Evolutionary conservation across 2,113 vertebrate genomes (phyloP), one percentile per base, ranked within the genome.

Genomic region (Anoplopoma fimbria): DNA sequence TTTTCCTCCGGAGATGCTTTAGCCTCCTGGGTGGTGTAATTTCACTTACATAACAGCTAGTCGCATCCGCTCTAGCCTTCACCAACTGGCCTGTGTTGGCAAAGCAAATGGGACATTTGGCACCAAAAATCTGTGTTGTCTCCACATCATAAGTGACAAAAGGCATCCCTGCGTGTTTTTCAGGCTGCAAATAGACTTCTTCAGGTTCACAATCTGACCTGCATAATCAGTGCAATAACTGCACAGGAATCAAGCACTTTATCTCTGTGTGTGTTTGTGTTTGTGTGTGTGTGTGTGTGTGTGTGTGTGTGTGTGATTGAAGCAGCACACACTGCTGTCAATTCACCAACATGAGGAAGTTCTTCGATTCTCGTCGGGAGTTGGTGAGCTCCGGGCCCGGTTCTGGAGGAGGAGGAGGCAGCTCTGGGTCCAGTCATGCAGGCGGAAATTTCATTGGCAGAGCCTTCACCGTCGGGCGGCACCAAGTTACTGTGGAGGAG

Each of bases 401-500:
- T 21, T 96, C 96, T 0, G 97, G 96, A 83, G 96, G 96, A 71
- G 97, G 97, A 23, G 93, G 96, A 9, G 95, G 97, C 49, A 89
- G 92, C 79, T 91, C 96, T 63, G 93, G 96, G 78, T 96, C 96
- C 27, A 95, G 97, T 84, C 95, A 96, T 69, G 95, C 90, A 67
- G 96, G 98, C 63, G 97, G 96, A 58, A 98, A 98, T 79, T 99
- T 98, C 94, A 96, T 99, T 72, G 98, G 98, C 55, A 91, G 97
- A 81, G 95, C 95, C 64, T 99, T 99, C 91, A 96, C 94, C 69
- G 95, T 99, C 58, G 98, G 98, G 34, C 95, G 97, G 31, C 94
- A 97, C 92, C 98, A 99, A 90, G 98, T 99, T 91, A 99, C 97
- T 0, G 98, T 99, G 81, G 98, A 99, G 63, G 98, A 99, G 94